These are phyloP conservation scores for Hydrophis major DNA, from an alignment of 2,797 vertebrate species.

Conservation along the genomic window DNA sequence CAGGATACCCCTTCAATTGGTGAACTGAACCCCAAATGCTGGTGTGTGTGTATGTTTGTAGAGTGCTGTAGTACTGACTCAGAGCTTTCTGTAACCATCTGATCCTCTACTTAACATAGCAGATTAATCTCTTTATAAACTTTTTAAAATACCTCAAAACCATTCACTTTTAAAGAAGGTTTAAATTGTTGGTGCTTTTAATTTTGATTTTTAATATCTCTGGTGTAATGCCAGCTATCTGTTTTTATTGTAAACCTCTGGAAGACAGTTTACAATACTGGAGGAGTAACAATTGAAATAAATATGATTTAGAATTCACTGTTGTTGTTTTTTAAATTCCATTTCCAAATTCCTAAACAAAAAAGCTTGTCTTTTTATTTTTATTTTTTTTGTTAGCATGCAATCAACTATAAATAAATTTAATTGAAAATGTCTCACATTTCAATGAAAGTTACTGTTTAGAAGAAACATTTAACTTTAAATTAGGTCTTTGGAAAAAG, in stretches of 20 bases:
- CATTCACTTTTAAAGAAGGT: neutral
- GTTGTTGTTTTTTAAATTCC: neutral
- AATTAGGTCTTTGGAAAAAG: slow-evolving; percentile 28
- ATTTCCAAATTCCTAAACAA: neutral
- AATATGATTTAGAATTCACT: neutral
- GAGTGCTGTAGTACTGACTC: neutral
- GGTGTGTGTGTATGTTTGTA: no score
- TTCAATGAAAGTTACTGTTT: slow-evolving; percentile 21
- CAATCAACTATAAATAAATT: slow-evolving; percentile 26
- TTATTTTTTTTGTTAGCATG: neutral
- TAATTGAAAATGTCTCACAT: slow-evolving; percentile 23
- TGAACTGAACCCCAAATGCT: neutral
- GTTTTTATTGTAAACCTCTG: neutral
- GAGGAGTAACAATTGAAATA: neutral
- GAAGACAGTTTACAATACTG: neutral
- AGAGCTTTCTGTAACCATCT: neutral
- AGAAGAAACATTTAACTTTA: slow-evolving; percentile 12
- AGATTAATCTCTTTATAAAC: neutral
- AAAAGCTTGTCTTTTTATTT: neutral
- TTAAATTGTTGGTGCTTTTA: neutral
- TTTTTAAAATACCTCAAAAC: neutral
- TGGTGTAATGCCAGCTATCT: neutral
- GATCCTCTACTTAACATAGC: neutral
- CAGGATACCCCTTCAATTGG: neutral
- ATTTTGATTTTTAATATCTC: neutral